Conservation (phyloP, 1,140 invertebrate species). For the Pseudomyrmex gracilis region DNA sequence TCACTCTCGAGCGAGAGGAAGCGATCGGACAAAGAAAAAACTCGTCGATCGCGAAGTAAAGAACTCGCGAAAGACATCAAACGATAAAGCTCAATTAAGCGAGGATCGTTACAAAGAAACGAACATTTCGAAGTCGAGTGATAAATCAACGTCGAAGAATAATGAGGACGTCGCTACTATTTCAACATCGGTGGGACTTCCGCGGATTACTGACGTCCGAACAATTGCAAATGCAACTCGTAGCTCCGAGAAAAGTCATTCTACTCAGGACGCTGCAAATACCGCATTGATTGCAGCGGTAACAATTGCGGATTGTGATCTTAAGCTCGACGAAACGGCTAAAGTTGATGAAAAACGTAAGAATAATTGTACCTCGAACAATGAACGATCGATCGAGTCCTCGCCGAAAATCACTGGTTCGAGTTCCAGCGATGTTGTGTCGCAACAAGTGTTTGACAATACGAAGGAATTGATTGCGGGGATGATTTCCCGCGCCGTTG, state of each 20-base stretch:
- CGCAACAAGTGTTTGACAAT: constrained; percentile 34
- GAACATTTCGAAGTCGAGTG: background rate
- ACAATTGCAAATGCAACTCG: background rate
- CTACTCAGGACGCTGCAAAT: background rate
- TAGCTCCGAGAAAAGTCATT: background rate
- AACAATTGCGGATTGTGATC: background rate
- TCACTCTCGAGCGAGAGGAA: background rate
- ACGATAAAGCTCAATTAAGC: constrained; percentile 11
- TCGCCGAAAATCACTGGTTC: background rate
- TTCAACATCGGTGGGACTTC: background rate
- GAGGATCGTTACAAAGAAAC: background rate
- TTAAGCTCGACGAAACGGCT: background rate
- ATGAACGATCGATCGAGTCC: constrained; percentile 20
- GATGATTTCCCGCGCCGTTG: background rate
- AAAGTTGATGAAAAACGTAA: background rate
- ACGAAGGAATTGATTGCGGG: background rate
- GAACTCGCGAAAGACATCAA: constrained; percentile 1
- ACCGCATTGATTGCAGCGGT: background rate
- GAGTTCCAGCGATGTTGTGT: background rate
- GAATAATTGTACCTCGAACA: background rate
- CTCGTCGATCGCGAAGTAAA: background rate
- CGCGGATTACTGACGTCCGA: background rate
- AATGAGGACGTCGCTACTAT: background rate
- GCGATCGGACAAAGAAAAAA: background rate
- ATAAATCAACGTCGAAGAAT: constrained; percentile 10